Percentiles rank a stretch among this genome's conserved stretches.
Conservation (phyloP, 2,888 invertebrate genomes). For the Beris morrisii region DNA sequence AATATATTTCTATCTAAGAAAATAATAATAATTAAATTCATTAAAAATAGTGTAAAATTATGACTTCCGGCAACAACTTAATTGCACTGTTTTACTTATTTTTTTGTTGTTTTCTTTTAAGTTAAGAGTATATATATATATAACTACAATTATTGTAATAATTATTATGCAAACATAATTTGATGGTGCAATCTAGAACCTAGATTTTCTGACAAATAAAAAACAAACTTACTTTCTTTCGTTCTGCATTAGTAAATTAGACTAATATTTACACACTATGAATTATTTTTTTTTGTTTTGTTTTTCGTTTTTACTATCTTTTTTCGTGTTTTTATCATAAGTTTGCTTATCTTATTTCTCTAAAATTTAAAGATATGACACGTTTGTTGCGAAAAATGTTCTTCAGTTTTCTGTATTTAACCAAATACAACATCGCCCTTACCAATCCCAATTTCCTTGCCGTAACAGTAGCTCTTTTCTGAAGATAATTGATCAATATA, state of each 20-base stretch:
- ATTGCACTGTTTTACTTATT: slow-evolving; percentile 23
- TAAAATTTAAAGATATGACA: slow-evolving; percentile 31
- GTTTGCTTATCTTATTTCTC: not conserved
- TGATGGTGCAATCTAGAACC: too few species aligned
- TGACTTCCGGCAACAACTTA: slow-evolving; percentile 20
- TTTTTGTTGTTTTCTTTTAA: not conserved
- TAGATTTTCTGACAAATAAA: too few species aligned
- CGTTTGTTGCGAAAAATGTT: slow-evolving; percentile 16
- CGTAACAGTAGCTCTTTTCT: too few species aligned
- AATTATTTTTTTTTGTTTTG: slow-evolving; percentile 6
- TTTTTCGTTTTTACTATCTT: not conserved
- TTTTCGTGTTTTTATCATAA: too few species aligned
- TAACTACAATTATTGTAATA: too few species aligned
- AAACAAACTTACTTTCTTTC: too few species aligned
- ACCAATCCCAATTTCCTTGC: slow-evolving; percentile 29
- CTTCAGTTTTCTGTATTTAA: slow-evolving; percentile 36
- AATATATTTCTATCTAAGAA: slow-evolving; percentile 20
- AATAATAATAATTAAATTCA: slow-evolving; percentile 3
- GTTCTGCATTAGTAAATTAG: not conserved
- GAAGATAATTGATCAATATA: too few species aligned
- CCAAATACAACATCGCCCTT: slow-evolving; percentile 35
- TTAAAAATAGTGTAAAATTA: slow-evolving; percentile 22
- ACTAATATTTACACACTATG: slow-evolving; percentile 17
- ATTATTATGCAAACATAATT: too few species aligned
- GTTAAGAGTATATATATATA: too few species aligned